Conservation (phyloP, 2,888 invertebrate genomes). For the Stomorhina lunata region DNA sequence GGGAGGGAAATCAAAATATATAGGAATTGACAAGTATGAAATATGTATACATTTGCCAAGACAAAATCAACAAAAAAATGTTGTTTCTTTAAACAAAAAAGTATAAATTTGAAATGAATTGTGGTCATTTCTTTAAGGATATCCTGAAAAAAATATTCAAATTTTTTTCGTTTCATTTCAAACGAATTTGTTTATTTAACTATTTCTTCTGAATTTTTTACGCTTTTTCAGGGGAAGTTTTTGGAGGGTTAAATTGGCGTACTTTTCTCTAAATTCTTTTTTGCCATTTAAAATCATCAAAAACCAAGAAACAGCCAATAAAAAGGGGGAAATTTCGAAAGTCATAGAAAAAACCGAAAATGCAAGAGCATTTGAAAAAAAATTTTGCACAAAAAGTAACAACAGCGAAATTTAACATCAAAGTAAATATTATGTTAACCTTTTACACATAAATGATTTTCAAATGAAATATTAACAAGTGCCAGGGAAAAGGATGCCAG, state of each 20-base stretch:
- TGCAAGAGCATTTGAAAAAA: slow-evolving; percentile 11
- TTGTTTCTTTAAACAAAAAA: slow-evolving; percentile 38
- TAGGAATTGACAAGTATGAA: slow-evolving; percentile 40
- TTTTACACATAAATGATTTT: slow-evolving; percentile 53
- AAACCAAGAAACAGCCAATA: slow-evolving; percentile 5
- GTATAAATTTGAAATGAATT: slow-evolving; percentile 40
- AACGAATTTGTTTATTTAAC: slow-evolving; percentile 36
- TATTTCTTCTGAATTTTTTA: not conserved
- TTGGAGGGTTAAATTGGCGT: slow-evolving; percentile 39
- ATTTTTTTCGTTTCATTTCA: not conserved
- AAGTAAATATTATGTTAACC: slow-evolving; percentile 63
- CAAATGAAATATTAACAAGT: slow-evolving; percentile 43
- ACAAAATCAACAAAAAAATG: slow-evolving; percentile 22
- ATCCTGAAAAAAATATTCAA: not conserved
- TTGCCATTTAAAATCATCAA: slow-evolving; percentile 5
- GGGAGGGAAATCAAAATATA: slow-evolving; percentile 48
- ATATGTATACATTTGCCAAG: not conserved
- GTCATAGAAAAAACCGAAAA: slow-evolving; percentile 14
- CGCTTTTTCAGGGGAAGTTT: not conserved
- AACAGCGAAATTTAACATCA: slow-evolving; percentile 55
- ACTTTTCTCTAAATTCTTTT: slow-evolving; percentile 1
- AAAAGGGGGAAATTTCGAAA: slow-evolving; percentile 35
- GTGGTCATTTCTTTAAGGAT: slow-evolving; percentile 34
- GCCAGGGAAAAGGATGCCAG: slow-evolving; percentile 16
- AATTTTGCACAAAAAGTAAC: slow-evolving; percentile 20